Conservation (phyloP, 2,888 invertebrate species). For the Galeopsomyia nigrocyanea region DNA sequence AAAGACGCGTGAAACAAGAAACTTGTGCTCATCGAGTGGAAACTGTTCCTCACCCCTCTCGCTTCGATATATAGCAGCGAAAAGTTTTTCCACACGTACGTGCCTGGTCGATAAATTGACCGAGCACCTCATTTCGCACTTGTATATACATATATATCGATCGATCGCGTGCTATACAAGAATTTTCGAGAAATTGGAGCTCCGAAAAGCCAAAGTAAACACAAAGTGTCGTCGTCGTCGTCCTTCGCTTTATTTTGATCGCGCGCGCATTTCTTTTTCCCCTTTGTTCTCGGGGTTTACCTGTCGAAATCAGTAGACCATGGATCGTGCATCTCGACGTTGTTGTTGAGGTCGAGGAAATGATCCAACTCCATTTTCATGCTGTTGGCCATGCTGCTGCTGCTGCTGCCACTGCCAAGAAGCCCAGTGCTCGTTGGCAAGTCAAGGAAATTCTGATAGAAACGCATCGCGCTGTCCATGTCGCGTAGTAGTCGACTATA, state of each 20-base stretch:
- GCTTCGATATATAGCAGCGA: background rate
- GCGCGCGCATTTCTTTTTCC: too few species aligned
- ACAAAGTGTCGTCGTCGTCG: too few species aligned
- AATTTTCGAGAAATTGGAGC: too few species aligned
- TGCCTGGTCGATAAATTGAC: too few species aligned
- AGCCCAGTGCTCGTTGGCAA: background rate
- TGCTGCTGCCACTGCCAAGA: background rate
- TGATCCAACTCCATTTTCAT: conserved; percentile 42
- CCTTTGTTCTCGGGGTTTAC: conserved; percentile 19
- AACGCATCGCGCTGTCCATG: conserved; percentile 31
- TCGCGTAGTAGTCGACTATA: conserved; percentile 9
- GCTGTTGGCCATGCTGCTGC: background rate
- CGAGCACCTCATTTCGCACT: too few species aligned
- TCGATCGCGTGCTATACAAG: too few species aligned
- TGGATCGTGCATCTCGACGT: conserved; percentile 33
- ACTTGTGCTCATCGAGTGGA: background rate
- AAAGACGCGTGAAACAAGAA: background rate
- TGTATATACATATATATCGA: too few species aligned
- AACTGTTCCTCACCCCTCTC: too few species aligned
- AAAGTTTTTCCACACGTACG: too few species aligned
- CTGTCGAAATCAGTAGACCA: conserved; percentile 42
- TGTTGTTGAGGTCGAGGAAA: conserved; percentile 43
- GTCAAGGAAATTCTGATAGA: conserved; percentile 41
- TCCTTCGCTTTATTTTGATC: too few species aligned
- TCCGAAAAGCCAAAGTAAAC: too few species aligned